Conservation (phyloP, 2,797 vertebrate genomes). For the Sebastes vulpes region DNA sequence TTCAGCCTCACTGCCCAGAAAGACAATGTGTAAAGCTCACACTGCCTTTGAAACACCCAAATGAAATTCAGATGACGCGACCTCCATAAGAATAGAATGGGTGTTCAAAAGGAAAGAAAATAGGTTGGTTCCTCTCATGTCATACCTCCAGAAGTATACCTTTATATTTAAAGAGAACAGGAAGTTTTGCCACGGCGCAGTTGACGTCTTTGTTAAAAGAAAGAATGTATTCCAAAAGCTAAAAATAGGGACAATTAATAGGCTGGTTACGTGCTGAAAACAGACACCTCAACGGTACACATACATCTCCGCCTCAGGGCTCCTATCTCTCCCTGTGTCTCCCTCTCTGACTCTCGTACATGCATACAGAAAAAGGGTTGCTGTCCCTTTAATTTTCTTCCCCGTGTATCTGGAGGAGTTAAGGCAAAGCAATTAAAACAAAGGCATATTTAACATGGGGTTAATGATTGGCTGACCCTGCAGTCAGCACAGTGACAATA, state of each 20-base stretch:
- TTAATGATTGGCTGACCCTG: constrained; percentile 90
- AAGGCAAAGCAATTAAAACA: constrained; percentile 89
- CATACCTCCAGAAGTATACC: constrained; percentile 18
- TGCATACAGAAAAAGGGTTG: constrained; percentile 46
- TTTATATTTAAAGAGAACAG: constrained; percentile 37
- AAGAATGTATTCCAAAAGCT: constrained; percentile 27
- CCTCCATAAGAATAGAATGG: constrained; percentile 6
- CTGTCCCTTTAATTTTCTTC: constrained; percentile 83
- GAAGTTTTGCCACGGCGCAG: constrained; percentile 16
- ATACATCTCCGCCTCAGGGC: constrained; percentile 46
- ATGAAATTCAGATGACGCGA: constrained; percentile 46
- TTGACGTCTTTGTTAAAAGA: constrained; percentile 37
- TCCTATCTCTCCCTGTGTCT: constrained; percentile 21
- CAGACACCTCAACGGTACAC: constrained; percentile 34
- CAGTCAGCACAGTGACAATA: constrained; percentile 88
- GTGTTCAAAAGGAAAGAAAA: constrained; percentile 41
- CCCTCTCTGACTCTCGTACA: constrained; percentile 33
- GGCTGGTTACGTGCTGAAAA: constrained; percentile 49
- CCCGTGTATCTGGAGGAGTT: constrained; percentile 80
- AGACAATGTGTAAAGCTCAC: constrained; percentile 34
- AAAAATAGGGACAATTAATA: constrained; percentile 72
- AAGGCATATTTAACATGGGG: constrained; percentile 89
- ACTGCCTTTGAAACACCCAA: constrained; percentile 40
- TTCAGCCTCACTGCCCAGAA: constrained; percentile 29
- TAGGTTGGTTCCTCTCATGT: constrained; percentile 32